Evolutionary conservation across 2,113 vertebrate genomes (phyloP), one percentile per base, ranked within the genome.

Genomic region (Cisticola juncidis): DNA sequence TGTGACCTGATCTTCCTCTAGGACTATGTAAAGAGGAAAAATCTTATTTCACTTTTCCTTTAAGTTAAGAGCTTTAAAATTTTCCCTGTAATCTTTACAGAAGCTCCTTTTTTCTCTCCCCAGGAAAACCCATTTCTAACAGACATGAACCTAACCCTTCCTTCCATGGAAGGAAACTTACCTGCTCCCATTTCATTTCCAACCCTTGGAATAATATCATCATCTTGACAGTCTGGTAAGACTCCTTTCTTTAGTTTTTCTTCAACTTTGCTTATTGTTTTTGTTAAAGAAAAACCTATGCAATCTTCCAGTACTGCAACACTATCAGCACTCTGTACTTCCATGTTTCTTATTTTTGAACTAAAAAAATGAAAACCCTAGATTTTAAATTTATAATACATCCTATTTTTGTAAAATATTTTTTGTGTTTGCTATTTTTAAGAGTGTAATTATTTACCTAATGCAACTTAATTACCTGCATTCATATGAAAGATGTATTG

Each of bases 121-220:
- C 18, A 86, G 81, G 7, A 81, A 64, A 88, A 81, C 6, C 28
- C 12, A 72, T 47, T 90, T 85, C 21, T 53, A 81, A 73, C 13
- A 82, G 54, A 44, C 24, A 68, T 9, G n/a, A n/a, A n/a, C n/a
- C n/a, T n/a, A n/a, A n/a, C n/a, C n/a, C n/a, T n/a, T n/a, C n/a
- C n/a, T n/a, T n/a, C n/a, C n/a, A 88, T 14, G 17, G 57, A 77
- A 89, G 51, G 86, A 95, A 94, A 83, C 96, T 28, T 95, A 99
- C 99, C 99, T 98, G 98, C 91, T 96, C 98, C 98, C 89, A 98
- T 97, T 81, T 98, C 97, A 71, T 98, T 98, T 86, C 96, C 98
- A 91, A 62, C 26, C 6, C 82, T 78, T 58, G 97, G 96, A 76
- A 98, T 94, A 89, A 98, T 47, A 64, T 98, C 98, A 61, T 99